Evolutionary conservation across 1,140 invertebrate species (phyloP), one percentile per base, ranked within the genome.

Genomic region (Temnothorax nylanderi): DNA sequence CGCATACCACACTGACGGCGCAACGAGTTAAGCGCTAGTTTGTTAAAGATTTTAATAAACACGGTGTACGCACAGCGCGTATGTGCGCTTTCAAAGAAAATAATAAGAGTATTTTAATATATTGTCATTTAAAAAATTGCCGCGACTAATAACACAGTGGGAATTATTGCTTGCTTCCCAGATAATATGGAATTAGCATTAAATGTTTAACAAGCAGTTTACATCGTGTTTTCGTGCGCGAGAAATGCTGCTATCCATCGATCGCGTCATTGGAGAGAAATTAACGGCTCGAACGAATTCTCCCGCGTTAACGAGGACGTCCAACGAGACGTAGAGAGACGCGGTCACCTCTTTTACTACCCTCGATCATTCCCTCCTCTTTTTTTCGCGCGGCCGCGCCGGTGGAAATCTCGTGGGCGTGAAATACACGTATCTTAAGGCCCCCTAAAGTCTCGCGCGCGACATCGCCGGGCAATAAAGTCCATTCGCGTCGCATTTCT

Each of bases 371-470:
- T 32, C 47, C 0, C 5, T 56, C 8, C 16, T 41, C 77, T 51
- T 41, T 65, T 37, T 49, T 65, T 37, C 41, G 49, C 34, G 34
- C 11, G 26, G 21, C 11, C 26, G 26, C 26, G 26, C 26, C 78
- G 69, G 37, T 84, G 80, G 8, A 84, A 84, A 74, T 84, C 69
- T 75, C 80, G 69, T 84, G 54, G 69, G 69, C 69, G 69, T 84
- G 32, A 84, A 84, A 84, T 84, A 84, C 69, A 54, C 69, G 80
- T 62, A 60, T 84, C 69, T 84, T 84, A 84, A 84, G 80, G n/a
- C 49, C 54, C 54, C n/a, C 80, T 84, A 60, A 62, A 75, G 69
- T 47, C 44, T 26, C 37, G 51, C 21, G 41, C 49, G 65, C 51
- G 47, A 62, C 71, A 54, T 74, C 41, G 80, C 41, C 51, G 67